These are phyloP conservation scores for Pseudomyrmex dendroicus DNA, from an alignment of 1,140 invertebrate species.

Conservation along the genomic window DNA sequence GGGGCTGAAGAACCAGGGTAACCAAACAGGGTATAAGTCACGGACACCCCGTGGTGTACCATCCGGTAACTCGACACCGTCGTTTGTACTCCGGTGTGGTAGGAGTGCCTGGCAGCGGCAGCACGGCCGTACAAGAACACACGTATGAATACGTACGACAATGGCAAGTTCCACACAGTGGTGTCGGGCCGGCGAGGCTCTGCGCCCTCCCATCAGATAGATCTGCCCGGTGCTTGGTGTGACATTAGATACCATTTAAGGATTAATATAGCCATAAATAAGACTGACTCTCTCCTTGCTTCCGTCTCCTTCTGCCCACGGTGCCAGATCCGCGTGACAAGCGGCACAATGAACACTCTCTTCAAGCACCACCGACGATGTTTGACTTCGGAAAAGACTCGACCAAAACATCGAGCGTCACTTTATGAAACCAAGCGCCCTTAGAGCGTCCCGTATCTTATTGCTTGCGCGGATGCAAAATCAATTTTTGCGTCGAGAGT, in stretches of 20 bases:
- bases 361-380: conserved; percentile 61
- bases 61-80: conserved; percentile 86
- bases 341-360: conserved; percentile 71
- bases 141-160: conserved; percentile 84
- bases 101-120: conserved; percentile 79
- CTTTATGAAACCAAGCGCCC: background rate
- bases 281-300: conserved; percentile 76
- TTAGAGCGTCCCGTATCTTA: background rate
- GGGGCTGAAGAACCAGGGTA: conserved; percentile 72
- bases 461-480: conserved; percentile 6
- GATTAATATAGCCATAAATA: conserved; percentile 86
- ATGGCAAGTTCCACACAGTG: conserved; percentile 81
- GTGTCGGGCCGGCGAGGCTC: conserved; percentile 51
- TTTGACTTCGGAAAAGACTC: conserved; percentile 27
- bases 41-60: conserved; percentile 84
- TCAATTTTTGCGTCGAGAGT: conserved; percentile 1
- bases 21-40: conserved; percentile 82
- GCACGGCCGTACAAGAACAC: conserved; percentile 80
- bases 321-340: conserved; percentile 61
- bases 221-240: conserved; percentile 79
- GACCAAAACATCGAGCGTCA: background rate
- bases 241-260: conserved; percentile 86
- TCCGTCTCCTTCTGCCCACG: conserved; percentile 37
- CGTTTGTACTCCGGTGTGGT: conserved; percentile 82
- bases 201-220: conserved; percentile 77